Percentiles rank a stretch among this genome's conserved stretches.
Conservation (phyloP, 2,113 vertebrate species). For the Pteruthius melanotis region DNA sequence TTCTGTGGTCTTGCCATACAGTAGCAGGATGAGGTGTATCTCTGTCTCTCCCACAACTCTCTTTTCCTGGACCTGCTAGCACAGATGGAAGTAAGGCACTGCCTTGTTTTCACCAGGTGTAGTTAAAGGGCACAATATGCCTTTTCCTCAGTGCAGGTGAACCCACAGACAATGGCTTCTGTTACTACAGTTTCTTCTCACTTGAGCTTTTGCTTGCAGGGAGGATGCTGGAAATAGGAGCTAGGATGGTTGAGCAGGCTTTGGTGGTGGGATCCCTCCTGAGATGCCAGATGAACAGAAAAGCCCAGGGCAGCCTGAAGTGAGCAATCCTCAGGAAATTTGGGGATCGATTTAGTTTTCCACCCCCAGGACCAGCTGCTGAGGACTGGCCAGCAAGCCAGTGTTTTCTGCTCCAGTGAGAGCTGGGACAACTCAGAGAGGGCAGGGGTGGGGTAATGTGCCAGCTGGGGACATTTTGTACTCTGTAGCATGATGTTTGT, state of each 20-base stretch:
- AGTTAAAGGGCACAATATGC: background rate
- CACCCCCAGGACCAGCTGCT: background rate
- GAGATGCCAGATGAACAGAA: background rate
- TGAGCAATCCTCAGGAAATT: background rate
- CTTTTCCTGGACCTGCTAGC: background rate
- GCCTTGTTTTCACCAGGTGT: background rate
- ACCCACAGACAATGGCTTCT: background rate
- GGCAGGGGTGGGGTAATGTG: background rate
- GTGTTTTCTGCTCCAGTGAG: background rate
- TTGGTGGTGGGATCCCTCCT: background rate
- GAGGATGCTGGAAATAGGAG: background rate
- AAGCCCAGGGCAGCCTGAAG: background rate
- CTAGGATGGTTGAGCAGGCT: background rate
- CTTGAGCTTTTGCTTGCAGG: background rate
- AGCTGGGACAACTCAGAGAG: background rate
- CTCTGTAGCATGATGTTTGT: background rate
- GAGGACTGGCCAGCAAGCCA: fast-evolving
- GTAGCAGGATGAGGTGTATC: background rate
- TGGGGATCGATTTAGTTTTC: background rate
- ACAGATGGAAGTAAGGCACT: background rate
- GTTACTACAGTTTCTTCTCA: background rate
- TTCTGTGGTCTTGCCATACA: background rate
- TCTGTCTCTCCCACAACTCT: background rate
- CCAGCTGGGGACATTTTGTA: background rate
- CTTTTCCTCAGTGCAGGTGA: background rate